A percentile compares a stretch with the other conserved stretches of the same genome.
Conservation (phyloP, 2,888 invertebrate species). For the Malthinus flaveolus region DNA sequence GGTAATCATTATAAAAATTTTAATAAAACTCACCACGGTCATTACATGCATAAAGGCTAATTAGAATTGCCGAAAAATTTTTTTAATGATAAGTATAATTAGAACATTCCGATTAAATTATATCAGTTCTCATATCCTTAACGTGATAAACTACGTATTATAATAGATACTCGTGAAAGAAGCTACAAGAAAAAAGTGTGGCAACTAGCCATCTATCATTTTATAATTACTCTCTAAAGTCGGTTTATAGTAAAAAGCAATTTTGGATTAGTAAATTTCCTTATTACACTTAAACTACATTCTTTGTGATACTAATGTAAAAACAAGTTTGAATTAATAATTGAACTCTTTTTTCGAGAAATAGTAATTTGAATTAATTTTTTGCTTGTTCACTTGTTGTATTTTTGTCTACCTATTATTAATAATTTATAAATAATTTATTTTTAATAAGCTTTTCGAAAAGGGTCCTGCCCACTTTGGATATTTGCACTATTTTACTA, state of each 20-base stretch:
- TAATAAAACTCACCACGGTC: no score
- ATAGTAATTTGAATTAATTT: no score
- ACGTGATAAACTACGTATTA: conserved; percentile 20
- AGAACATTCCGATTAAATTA: conserved; percentile 24
- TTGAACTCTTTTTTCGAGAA: no score
- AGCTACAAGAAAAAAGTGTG: conserved; percentile 10
- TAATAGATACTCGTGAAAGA: conserved; percentile 19
- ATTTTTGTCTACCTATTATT: no score
- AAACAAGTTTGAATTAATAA: not conserved
- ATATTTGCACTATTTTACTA: not conserved
- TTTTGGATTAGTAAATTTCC: conserved; percentile 3
- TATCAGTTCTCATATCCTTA: conserved; percentile 13
- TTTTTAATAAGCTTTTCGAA: no score
- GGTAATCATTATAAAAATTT: no score
- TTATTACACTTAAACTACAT: conserved; percentile 7
- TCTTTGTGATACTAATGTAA: conserved; percentile 1
- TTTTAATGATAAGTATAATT: conserved; percentile 12
- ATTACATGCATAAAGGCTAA: not conserved
- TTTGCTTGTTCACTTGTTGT: no score
- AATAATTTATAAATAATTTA: no score
- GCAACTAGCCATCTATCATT: conserved; percentile 25
- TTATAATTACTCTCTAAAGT: conserved; percentile 23
- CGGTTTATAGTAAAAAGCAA: conserved; percentile 20
- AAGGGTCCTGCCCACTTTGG: no score
- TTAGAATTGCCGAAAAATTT: not conserved